Base-by-base conservation (phyloP, 2,888 invertebrate species). In the Itoplectis maculator region DNA sequence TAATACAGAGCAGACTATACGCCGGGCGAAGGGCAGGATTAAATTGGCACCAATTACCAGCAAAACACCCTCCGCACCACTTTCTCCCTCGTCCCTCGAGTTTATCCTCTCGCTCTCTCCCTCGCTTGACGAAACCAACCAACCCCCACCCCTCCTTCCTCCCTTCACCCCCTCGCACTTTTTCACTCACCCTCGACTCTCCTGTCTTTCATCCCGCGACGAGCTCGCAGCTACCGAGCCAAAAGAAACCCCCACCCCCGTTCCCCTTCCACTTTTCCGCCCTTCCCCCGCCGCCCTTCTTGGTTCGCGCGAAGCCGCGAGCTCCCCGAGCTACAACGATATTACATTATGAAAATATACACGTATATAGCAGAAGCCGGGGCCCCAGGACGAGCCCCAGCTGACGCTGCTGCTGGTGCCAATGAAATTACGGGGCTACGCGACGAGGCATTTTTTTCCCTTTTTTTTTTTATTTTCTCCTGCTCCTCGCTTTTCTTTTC, bases 21-120 rank as follows among this genome's bases (percentile, higher is more conserved):
- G 18, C 49, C 88, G 88, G 88, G 90, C 89, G 94, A 94, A 94
- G 94, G 94, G 94, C 94, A 94, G 94, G 94, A 94, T 94, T 94
- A 94, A 94, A 94, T 94, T 94, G 94, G 94, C 94, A 94, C 94
- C 94, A 94, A 94, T 94, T 94, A 94, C 94, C 94, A 94, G 94
- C 93, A 94, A 94, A 94, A 94, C 94, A 92, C 92, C 92, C 92
- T 92, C 88, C 87, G 85, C 90, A 88, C 87, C n/a, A 88, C 87
- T 88, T 87, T 87, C 87, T 92, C 92, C 84, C 81, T 79, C 75
- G 78, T 81, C 75, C 66, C 54, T 69, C 77, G 69, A 63, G 70
- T 70, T 79, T n/a, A n/a, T n/a, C n/a, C 29, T 5, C 29, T 2
- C 2, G 29, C 74, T 74, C 75, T 63, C 79, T 63, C 79, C 35